Percentiles rank a stretch among this genome's conserved stretches.
These are phyloP conservation scores for Alsophila aescularia DNA, from an alignment of 2,888 invertebrate species.

Conservation along the genomic window DNA sequence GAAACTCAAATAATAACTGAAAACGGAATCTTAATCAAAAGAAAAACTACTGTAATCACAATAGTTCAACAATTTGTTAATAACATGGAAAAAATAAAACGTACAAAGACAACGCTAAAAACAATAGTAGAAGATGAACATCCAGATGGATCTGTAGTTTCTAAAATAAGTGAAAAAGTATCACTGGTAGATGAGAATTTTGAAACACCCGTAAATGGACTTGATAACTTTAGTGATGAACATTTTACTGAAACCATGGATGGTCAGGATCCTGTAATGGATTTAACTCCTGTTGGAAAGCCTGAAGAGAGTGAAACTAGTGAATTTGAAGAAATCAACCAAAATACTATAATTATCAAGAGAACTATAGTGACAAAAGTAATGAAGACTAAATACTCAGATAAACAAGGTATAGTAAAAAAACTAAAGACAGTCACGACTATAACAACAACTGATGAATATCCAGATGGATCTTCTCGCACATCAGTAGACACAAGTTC, in stretches of 20 bases:
- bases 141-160: constrained; percentile 72
- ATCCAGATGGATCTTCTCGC: constrained; percentile 51
- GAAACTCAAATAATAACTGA: constrained; percentile 56
- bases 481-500: constrained; percentile 46
- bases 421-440: constrained; percentile 52
- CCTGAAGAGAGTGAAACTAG: constrained; percentile 49
- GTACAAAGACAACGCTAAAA: constrained; percentile 63
- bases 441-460: constrained; percentile 49
- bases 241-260: constrained; percentile 23
- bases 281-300: constrained; percentile 42
- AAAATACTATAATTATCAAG: constrained; percentile 40
- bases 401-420: constrained; percentile 37
- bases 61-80: constrained; percentile 59
- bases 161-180: constrained; percentile 73
- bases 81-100: constrained; percentile 46
- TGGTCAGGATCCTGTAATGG: constrained; percentile 33
- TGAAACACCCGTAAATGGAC: constrained; percentile 32
- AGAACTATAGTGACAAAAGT: constrained; percentile 46
- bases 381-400: constrained; percentile 46
- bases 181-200: constrained; percentile 62
- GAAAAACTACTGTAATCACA: constrained; percentile 64
- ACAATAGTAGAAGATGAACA: constrained; percentile 69
- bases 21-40: constrained; percentile 57
- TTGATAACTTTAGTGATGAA: constrained; percentile 32
- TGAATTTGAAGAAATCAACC: constrained; percentile 48